Base-by-base conservation (phyloP, 2,797 vertebrate genomes). In the Naso thynnoides region DNA sequence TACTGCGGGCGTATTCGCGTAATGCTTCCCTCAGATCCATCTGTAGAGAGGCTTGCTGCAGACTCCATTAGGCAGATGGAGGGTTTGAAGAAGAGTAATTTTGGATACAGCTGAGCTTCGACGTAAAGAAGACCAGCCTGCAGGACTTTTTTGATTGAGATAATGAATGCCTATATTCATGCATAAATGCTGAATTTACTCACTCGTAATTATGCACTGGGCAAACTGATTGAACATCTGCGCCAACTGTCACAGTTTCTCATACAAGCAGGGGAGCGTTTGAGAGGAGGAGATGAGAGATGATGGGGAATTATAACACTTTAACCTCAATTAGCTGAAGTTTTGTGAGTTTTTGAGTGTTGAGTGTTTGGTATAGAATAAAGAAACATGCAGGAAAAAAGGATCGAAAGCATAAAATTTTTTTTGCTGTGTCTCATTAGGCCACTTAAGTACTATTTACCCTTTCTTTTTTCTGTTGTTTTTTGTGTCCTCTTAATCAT, bases 61-160 rank as follows among this genome's bases (percentile, higher is more conserved):
- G 66, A 78, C 60, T 76, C 65, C 67, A 70, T 74, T 72, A 78
- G 61, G 48, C 81, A 75, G 70, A 79, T 54, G 47, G 63, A 69
- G 45, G 38, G 27, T 54, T 52, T 68, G 49, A 70, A 62, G 48
- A 53, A 8, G 49, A 79, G 55, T 24, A n/a, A n/a, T n/a, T n/a
- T n/a, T 41, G 16, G 44, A 39, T 64, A 52, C 24, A 50, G 9
- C 29, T n/a, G 9, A 57, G 70, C 70, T 79, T 36, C 64, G 54
- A 80, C 44, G 39, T 19, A 26, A 42, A 68, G 31, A 27, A 53
- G 26, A 36, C 24, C 10, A 6, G 48, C 63, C 53, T 74, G 39
- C 33, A 6, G 18, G 26, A 58, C 16, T 57, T 24, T 31, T 52
- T 10, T n/a, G 24, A 38, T 70, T 70, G 36, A 50, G 53, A 56